A percentile compares a stretch with the other conserved stretches of the same genome.
Evolutionary conservation across 2,113 vertebrate genomes (phyloP).

Genomic region (Anarrhichthys ocellatus): DNA sequence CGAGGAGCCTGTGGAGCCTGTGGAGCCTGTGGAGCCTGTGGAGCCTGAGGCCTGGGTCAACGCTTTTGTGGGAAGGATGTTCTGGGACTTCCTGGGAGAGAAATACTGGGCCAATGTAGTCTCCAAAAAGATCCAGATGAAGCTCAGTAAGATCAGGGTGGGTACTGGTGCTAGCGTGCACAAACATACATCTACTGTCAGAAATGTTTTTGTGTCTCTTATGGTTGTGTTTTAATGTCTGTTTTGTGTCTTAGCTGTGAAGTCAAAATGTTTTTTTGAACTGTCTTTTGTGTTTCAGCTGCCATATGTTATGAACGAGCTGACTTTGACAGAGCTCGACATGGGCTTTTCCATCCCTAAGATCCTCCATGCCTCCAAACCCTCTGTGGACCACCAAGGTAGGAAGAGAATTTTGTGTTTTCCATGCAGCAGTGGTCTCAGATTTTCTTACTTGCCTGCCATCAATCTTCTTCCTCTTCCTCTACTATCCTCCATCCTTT

Average conservation of each 20-base stretch:
- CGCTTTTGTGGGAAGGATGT: constrained; percentile 93
- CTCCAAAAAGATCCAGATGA: constrained; percentile 99
- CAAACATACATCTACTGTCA: neutral
- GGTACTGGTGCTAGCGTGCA: constrained; percentile 30
- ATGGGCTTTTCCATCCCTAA: constrained; percentile 97
- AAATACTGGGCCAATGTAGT: constrained; percentile 97
- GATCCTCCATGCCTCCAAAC: constrained; percentile 93
- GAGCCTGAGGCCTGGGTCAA: constrained; percentile 96
- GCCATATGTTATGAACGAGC: constrained; percentile 98
- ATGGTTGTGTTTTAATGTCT: neutral
- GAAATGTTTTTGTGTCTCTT: neutral
- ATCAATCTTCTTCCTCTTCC: neutral
- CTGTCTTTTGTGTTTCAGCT: constrained; percentile 81
- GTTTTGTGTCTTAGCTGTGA: neutral
- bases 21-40: constrained; percentile 80
- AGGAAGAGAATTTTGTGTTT: constrained; percentile 48
- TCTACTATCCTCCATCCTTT: neutral
- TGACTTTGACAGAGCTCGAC: constrained; percentile 96
- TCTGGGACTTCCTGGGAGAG: constrained; percentile 99
- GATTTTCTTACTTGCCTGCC: neutral
- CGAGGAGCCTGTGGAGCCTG: neutral
- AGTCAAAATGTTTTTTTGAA: neutral
- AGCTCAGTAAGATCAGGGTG: constrained; percentile 99
- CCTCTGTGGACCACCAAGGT: constrained; percentile 96
- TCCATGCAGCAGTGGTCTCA: neutral